A percentile compares a stretch with the other conserved stretches of the same genome.
Conservation (phyloP, 2,888 invertebrate species). For the Erannis defoliaria region DNA sequence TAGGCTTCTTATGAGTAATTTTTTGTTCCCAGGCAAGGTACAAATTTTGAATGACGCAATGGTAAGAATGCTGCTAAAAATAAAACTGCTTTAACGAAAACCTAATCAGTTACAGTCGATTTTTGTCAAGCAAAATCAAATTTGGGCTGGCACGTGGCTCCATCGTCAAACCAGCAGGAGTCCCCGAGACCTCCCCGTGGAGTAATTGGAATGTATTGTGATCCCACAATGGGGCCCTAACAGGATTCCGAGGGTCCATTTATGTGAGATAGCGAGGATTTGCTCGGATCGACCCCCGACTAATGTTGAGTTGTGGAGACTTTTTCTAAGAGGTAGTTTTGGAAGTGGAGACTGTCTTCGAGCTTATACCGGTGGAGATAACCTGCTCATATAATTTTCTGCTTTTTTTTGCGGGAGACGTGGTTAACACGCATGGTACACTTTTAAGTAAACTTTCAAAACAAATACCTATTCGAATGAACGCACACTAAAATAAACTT, state of each 20-base stretch:
- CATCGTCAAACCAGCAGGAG: slow-evolving; percentile 22
- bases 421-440: no score
- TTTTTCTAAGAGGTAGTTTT: slow-evolving; percentile 32
- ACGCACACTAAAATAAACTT: no score
- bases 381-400: no score
- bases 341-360: slow-evolving; percentile 11
- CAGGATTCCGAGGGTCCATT: slow-evolving; percentile 59
- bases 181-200: slow-evolving; percentile 17
- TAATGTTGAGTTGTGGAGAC: slow-evolving; percentile 41
- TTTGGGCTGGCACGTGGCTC: background rate
- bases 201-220: slow-evolving; percentile 69
- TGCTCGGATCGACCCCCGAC: slow-evolving; percentile 43
- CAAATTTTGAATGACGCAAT: background rate
- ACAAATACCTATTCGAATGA: no score
- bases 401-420: no score
- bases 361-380: no score
- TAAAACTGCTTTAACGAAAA: background rate
- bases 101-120: slow-evolving; percentile 1
- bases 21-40: no score
- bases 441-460: no score
- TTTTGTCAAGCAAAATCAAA: slow-evolving; percentile 13
- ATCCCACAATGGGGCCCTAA: slow-evolving; percentile 62
- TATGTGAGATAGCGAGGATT: slow-evolving; percentile 54
- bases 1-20: no score
- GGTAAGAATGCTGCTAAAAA: background rate